Percentiles rank a stretch among this genome's conserved stretches.
These are phyloP conservation scores for Dicrostonyx torquatus DNA, from an alignment of 2,797 vertebrate species.

Conservation along the genomic window DNA sequence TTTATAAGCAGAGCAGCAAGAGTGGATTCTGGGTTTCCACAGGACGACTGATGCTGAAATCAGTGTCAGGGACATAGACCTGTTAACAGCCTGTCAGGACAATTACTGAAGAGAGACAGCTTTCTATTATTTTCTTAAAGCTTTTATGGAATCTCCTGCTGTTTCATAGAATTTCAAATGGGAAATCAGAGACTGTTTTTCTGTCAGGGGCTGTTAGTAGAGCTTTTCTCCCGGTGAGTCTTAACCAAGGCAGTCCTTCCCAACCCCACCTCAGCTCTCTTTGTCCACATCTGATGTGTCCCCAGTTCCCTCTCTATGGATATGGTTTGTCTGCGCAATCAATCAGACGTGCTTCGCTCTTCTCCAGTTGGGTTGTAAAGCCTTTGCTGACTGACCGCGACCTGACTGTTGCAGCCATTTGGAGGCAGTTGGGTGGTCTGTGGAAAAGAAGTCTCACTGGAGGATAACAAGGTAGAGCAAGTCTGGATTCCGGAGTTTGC, in stretches of 20 bases:
- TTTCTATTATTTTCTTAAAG: conserved; percentile 55
- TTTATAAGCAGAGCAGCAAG: conserved; percentile 64
- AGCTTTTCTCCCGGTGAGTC: conserved; percentile 18
- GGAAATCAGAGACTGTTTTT: conserved; percentile 63
- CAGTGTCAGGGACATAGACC: conserved; percentile 51
- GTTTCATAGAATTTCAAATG: conserved; percentile 73
- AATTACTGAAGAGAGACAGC: conserved; percentile 70
- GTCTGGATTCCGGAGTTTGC: conserved; percentile 58
- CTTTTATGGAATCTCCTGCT: conserved; percentile 69
- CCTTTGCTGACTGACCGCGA: conserved; percentile 24
- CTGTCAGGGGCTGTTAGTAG: background rate
- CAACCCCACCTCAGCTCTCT: background rate
- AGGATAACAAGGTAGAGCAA: conserved; percentile 13
- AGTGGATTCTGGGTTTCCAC: conserved; percentile 73
- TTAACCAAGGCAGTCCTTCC: background rate
- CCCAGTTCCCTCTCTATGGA: conserved; percentile 5
- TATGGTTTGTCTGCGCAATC: conserved; percentile 59
- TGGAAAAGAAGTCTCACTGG: conserved; percentile 57
- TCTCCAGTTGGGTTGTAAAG: conserved; percentile 43
- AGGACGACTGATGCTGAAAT: conserved; percentile 56
- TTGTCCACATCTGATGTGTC: conserved; percentile 22
- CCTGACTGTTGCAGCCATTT: conserved; percentile 63
- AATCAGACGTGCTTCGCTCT: conserved; percentile 36
- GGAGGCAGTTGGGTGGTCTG: conserved; percentile 66
- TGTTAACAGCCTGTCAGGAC: conserved; percentile 76